Evolutionary conservation across 2,797 vertebrate genomes (phyloP).

Genomic region (Paedocypris micromegethes): DNA sequence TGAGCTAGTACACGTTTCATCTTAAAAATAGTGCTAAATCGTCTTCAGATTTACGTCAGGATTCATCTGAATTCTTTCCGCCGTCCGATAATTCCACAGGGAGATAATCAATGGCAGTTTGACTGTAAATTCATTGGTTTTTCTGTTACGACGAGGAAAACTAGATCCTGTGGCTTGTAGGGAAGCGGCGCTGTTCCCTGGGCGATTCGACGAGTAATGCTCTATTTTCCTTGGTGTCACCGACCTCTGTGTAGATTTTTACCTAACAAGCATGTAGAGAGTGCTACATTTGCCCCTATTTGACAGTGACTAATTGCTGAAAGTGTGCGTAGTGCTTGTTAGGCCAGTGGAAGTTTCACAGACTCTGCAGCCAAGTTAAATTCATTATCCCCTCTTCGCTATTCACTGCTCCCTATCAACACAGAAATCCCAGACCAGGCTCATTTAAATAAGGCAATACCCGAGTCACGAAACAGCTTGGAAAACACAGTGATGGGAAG

Average conservation of each 20-base stretch:
- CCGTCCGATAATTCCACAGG: background rate
- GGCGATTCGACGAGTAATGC: conserved; percentile 57
- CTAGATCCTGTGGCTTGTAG: conserved; percentile 13
- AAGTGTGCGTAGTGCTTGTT: conserved; percentile 76
- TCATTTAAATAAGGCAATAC: conserved; percentile 34
- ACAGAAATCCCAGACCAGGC: conserved; percentile 63
- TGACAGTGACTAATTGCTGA: conserved; percentile 80
- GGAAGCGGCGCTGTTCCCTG: conserved; percentile 43
- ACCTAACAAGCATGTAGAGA: conserved; percentile 78
- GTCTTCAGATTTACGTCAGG: background rate
- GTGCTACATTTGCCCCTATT: conserved; percentile 78
- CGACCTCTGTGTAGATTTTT: conserved; percentile 78
- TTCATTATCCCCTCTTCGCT: conserved; percentile 74
- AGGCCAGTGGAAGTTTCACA: conserved; percentile 70
- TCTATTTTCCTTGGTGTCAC: conserved; percentile 71
- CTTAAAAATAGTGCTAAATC: background rate
- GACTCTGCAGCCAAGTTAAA: conserved; percentile 66
- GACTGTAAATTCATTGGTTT: conserved; percentile 4
- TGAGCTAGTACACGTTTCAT: conserved; percentile 1
- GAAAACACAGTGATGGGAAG: background rate
- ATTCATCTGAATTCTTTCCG: conserved; percentile 6
- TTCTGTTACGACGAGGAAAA: conserved; percentile 12
- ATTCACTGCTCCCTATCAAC: conserved; percentile 64
- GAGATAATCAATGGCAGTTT: conserved; percentile 3
- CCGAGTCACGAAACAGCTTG: background rate